These are phyloP conservation scores for Parapristionchus giblindavisi DNA, from an alignment of 2,888 invertebrate genomes.

Conservation along the genomic window DNA sequence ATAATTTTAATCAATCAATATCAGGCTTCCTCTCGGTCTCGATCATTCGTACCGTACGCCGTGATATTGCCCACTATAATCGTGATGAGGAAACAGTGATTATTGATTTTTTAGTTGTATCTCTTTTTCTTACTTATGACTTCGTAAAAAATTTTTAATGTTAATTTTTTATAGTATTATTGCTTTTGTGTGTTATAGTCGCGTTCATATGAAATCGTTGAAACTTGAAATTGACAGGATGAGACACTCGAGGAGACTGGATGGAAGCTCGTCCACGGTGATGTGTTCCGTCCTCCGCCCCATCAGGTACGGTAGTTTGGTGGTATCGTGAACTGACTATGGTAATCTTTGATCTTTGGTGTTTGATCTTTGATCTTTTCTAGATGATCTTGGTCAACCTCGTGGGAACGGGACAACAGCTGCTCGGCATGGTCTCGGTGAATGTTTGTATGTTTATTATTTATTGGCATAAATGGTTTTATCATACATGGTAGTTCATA, in stretches of 20 bases:
- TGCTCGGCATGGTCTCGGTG: slow-evolving; percentile 91
- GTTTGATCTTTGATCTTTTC: neutral
- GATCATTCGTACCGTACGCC: slow-evolving; percentile 89
- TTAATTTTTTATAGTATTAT: neutral
- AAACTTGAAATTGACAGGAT: slow-evolving; percentile 80
- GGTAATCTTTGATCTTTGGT: slow-evolving; percentile 6
- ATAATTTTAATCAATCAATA: neutral
- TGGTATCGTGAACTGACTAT: too few species aligned
- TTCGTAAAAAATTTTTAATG: neutral
- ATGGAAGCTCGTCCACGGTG: slow-evolving; percentile 98
- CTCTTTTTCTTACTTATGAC: neutral
- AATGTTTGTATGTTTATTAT: slow-evolving; percentile 83
- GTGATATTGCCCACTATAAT: slow-evolving; percentile 91
- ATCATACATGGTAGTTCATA: too few species aligned
- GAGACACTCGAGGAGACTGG: slow-evolving; percentile 97
- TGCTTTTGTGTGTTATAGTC: neutral
- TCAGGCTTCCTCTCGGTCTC: slow-evolving; percentile 95
- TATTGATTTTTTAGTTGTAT: neutral
- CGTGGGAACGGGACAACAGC: slow-evolving; percentile 94
- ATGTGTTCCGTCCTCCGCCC: slow-evolving; percentile 93
- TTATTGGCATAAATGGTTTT: too few species aligned
- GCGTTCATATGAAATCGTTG: too few species aligned
- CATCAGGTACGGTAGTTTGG: too few species aligned
- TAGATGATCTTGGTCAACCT: slow-evolving; percentile 90
- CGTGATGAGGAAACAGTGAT: slow-evolving; percentile 72